Base-by-base conservation (phyloP, 1,140 invertebrate genomes). In the Sycobia sp. region DNA sequence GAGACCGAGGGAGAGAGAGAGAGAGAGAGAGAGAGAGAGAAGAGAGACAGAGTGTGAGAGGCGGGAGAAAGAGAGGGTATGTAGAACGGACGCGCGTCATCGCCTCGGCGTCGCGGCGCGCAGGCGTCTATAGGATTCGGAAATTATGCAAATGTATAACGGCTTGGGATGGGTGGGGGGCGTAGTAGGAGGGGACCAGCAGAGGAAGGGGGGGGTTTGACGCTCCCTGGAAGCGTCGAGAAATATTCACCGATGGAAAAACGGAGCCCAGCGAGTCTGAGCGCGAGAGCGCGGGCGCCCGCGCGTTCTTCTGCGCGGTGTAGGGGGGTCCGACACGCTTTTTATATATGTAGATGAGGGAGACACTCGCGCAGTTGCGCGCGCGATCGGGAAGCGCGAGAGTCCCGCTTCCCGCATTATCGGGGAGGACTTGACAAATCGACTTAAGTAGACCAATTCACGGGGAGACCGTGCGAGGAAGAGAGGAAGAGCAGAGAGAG, bases 101-200 rank as follows among this genome's bases (percentile, higher is more conserved):
- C 71, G 61, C 60, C 67, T 71, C 69, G 58, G 69, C 69, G 71
- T 67, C 70, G 73, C 71, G 69, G 38, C 22, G 23, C 10, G 70
- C 60, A 65, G 44, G n/a, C n/a, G n/a, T n/a, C n/a, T n/a, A 68
- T 68, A 67, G 69, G 69, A 77, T 77, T 77, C 64, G 69, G 70
- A 76, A 78, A 78, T 78, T 78, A 78, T 78, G 76, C 71, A 78
- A 77, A 78, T 77, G 66, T 67, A 63, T n/a, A n/a, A 68, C 55
- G 68, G 64, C n/a, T n/a, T n/a, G n/a, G n/a, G n/a, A n/a, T n/a
- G n/a, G n/a, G n/a, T n/a, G n/a, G n/a, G n/a, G n/a, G n/a, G n/a
- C n/a, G n/a, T n/a, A n/a, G n/a, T n/a, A n/a, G n/a, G n/a, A n/a
- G n/a, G n/a, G n/a, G n/a, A n/a, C n/a, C n/a, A n/a, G n/a, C n/a